Evolutionary conservation across 2,113 vertebrate species (phyloP).

Genomic region (Turnix velox): DNA sequence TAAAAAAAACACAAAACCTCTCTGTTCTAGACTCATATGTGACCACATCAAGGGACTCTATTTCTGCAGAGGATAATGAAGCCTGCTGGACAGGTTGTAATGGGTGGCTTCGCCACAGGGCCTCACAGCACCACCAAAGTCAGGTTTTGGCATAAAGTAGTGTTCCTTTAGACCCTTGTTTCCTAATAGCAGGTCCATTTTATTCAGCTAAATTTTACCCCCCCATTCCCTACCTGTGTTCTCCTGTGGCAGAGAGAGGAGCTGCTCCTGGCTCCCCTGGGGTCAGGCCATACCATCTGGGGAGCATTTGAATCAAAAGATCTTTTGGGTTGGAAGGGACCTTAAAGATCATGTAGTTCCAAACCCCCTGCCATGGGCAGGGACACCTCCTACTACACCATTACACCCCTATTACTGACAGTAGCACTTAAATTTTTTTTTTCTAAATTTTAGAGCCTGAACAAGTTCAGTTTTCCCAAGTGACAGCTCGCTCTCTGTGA

Average conservation of each 20-base stretch:
- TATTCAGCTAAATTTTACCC: not conserved
- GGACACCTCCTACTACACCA: no score
- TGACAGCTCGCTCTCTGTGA: not conserved
- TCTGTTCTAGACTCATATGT: constrained; percentile 15
- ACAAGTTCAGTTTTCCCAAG: not conserved
- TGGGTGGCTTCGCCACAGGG: not conserved
- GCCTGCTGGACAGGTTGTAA: not conserved
- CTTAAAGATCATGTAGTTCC: no score
- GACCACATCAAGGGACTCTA: constrained; percentile 35
- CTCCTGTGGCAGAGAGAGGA: fast-evolving
- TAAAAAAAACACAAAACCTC: not conserved
- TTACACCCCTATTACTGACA: not conserved
- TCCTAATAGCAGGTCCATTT: not conserved
- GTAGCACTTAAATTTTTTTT: not conserved
- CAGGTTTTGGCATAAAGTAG: not conserved
- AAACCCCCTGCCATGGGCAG: no score
- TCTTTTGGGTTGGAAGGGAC: no score
- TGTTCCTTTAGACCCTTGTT: not conserved
- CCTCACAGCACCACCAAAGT: not conserved
- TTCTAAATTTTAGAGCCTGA: not conserved
- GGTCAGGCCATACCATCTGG: not conserved
- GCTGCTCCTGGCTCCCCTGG: not conserved
- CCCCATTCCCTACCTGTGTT: not conserved
- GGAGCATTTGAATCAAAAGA: no score
- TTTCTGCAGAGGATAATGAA: not conserved